Percentiles rank a stretch among this genome's conserved stretches.
Evolutionary conservation across 2,797 vertebrate genomes (phyloP).

Genomic region (Microctenopoma stevenorrisi): DNA sequence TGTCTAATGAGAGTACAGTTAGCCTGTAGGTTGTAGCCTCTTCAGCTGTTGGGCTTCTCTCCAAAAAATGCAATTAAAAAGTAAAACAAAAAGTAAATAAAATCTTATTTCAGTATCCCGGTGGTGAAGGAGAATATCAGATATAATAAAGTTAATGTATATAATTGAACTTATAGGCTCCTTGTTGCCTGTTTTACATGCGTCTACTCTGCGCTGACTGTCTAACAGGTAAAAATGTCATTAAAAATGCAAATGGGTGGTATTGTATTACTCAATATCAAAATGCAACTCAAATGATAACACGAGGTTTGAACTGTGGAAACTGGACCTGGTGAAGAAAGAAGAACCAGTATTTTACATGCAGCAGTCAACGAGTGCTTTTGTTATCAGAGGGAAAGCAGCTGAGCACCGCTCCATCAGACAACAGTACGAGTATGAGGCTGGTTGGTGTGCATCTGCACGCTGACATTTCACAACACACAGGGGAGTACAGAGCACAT

Average conservation of each 20-base stretch:
- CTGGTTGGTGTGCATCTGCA: conserved; percentile 2
- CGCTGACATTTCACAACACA: conserved; percentile 45
- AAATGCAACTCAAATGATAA: neutral
- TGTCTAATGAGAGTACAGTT: neutral
- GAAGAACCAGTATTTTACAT: neutral
- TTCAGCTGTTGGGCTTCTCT: too few species aligned
- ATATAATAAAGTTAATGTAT: too few species aligned
- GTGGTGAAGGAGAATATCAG: too few species aligned
- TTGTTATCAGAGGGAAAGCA: conserved; percentile 6
- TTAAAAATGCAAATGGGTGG: too few species aligned
- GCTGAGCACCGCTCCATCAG: conserved; percentile 22
- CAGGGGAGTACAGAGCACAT: conserved; percentile 17
- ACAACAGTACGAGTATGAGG: conserved; percentile 7
- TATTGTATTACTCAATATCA: neutral
- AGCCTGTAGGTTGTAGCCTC: neutral
- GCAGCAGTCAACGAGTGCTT: neutral
- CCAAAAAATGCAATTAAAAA: neutral
- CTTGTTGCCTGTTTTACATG: too few species aligned
- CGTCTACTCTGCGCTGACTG: too few species aligned
- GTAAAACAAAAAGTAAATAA: too few species aligned
- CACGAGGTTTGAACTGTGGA: neutral
- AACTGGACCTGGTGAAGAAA: neutral
- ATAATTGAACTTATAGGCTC: too few species aligned
- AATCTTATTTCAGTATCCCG: too few species aligned
- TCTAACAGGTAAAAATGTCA: too few species aligned